A percentile compares a stretch with the other conserved stretches of the same genome.
Evolutionary conservation across 2,113 vertebrate species (phyloP).

Genomic region (Macrotus californicus): DNA sequence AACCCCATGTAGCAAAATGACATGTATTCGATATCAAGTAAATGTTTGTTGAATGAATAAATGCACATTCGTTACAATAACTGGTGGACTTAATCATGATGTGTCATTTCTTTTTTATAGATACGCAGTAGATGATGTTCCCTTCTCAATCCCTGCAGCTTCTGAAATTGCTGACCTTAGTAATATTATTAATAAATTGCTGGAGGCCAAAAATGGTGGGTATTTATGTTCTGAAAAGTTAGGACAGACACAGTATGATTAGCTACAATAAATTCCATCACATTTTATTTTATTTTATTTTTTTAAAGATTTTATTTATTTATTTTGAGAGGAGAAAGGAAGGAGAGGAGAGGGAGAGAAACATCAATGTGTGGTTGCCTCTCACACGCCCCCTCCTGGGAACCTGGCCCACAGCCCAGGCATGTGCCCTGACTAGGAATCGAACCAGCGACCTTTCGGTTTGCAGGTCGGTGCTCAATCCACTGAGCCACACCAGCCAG

Average conservation of each 20-base stretch:
- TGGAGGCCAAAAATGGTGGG: conserved; percentile 89
- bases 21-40: not conserved
- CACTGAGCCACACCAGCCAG: too few species aligned
- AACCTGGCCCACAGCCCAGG: too few species aligned
- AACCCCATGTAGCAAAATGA: not conserved
- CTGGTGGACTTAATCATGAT: not conserved
- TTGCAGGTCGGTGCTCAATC: too few species aligned
- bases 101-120: conserved; percentile 74
- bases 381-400: too few species aligned
- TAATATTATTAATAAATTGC: conserved; percentile 93
- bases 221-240: conserved; percentile 13
- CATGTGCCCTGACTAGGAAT: too few species aligned
- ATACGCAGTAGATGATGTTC: conserved; percentile 90
- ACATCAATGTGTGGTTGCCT: too few species aligned
- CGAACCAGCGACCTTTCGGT: too few species aligned
- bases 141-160: conserved; percentile 92
- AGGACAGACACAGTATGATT: not conserved
- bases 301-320: too few species aligned
- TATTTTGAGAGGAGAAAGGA: too few species aligned
- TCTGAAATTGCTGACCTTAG: conserved; percentile 91
- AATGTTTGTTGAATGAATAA: conserved; percentile 35
- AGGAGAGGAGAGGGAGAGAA: too few species aligned
- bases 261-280: not conserved
- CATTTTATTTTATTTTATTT: not conserved
- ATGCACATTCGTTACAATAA: conserved; percentile 23